Evolutionary conservation across 2,888 invertebrate genomes (phyloP).

Genomic region (Orchesellides sinensis): DNA sequence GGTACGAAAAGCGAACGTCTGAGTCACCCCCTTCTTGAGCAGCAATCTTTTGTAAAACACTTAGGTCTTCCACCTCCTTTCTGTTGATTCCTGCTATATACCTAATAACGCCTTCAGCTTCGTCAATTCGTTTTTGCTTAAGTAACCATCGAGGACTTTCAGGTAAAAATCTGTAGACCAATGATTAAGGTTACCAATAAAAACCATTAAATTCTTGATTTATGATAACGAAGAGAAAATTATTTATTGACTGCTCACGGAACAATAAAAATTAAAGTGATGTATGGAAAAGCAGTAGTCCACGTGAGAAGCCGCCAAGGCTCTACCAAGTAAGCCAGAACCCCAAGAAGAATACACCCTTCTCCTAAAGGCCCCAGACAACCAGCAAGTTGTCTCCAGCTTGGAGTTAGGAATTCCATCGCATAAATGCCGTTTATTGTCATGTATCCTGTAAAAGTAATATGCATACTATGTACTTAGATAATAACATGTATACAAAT

Average conservation of each 20-base stretch:
- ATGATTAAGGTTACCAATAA: no score
- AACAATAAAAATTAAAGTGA: conserved; percentile 66
- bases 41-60: conserved; percentile 60
- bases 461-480: not conserved
- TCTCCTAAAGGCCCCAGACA: conserved; percentile 72
- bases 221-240: no score
- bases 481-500: not conserved
- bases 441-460: conserved; percentile 63
- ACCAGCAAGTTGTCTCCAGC: conserved; percentile 67
- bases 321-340: conserved; percentile 68
- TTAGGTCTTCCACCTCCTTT: conserved; percentile 35
- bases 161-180: conserved; percentile 70
- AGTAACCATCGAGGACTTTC: conserved; percentile 73
- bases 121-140: conserved; percentile 60
- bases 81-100: conserved; percentile 72
- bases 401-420: conserved; percentile 73
- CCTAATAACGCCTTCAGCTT: conserved; percentile 68
- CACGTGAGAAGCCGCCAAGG: conserved; percentile 70
- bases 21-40: conserved; percentile 52
- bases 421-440: conserved; percentile 69
- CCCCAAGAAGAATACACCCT: conserved; percentile 67
- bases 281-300: conserved; percentile 68
- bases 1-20: conserved; percentile 59
- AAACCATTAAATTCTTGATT: no score
- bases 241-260: conserved; percentile 54